Evolutionary conservation across 1,140 invertebrate species (phyloP), one percentile per base, ranked within the genome.

Genomic region (Leptoteleia sp.): DNA sequence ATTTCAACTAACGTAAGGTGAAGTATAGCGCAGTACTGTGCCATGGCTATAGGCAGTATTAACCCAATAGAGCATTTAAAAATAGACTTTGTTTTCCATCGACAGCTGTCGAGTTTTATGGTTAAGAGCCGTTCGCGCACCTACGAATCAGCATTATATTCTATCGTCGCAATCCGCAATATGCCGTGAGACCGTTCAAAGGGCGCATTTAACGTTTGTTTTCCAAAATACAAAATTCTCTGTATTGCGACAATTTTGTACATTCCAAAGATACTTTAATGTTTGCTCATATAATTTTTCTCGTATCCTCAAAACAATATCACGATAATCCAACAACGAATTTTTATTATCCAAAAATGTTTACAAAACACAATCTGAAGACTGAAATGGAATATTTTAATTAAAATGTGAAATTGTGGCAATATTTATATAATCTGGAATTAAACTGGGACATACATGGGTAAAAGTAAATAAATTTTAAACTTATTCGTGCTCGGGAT

Each of bases 1-100:
- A 6, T 6, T 3, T 29, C 6, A 8, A 6, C 11, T 22, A 57
- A 37, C 13, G 35, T 50, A 48, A 55, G 35, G 65, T 45, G n/a
- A n/a, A n/a, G 22, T 6, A 5, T 7, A 42, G 25, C 9, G 15
- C 33, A 9, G 22, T 37, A 59, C 52, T 57, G 33, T 52, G 45
- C 55, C 47, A 75, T 57, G 61, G 47, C 37, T 70, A 43, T 37
- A 8, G 35, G 31, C 15, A 45, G 78, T 81, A 76, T 80, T 76
- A 71, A 50, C 61, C 62, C 42, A 52, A 62, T 62, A 68, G 47
- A 50, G 7, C 38, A 57, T 75, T 84, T 88, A 88, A 86, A 85
- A 85, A 84, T 88, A 88, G 84, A 82, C 55, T 81, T 76, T 83
- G 83, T 87, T 87, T 87, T 83, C 83, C 81, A 88, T 88, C 85